phyloP scores from a whole-genome alignment of 2,113 vertebrate genomes.

The Shinisaurus crocodilurus region DNA sequence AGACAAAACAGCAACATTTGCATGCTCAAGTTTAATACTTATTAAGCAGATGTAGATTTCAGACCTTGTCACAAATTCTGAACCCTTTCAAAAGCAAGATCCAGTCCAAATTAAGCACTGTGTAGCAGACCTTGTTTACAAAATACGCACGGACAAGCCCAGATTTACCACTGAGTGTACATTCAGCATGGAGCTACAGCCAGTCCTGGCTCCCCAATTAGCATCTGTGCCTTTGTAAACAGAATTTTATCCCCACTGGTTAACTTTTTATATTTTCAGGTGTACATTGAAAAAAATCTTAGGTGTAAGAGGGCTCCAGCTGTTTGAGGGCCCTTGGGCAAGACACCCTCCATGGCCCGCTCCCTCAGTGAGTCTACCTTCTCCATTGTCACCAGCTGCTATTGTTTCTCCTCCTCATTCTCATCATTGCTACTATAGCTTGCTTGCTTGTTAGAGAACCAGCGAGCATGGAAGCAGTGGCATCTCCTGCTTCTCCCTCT shows the following conservation, averaged over 20 bases:
- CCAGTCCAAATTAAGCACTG: not conserved
- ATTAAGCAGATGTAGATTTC: not conserved
- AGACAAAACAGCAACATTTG: not conserved
- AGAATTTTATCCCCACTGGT: not conserved
- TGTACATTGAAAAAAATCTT: not conserved
- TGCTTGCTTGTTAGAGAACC: not conserved
- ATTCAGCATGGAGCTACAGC: not conserved
- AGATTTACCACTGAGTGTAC: not conserved
- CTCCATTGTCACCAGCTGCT: too few species aligned
- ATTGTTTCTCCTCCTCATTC: too few species aligned
- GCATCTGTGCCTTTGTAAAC: too few species aligned
- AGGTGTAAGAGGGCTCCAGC: too few species aligned
- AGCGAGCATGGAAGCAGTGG: too few species aligned
- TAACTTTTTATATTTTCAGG: not conserved
- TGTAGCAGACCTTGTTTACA: not conserved
- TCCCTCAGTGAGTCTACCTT: not conserved
- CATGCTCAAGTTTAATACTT: not conserved
- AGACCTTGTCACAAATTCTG: too few species aligned
- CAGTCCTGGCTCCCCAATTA: too few species aligned
- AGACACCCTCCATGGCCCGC: too few species aligned
- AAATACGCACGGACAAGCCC: not conserved
- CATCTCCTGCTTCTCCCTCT: too few species aligned
- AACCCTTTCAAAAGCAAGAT: not conserved
- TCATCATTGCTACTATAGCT: too few species aligned
- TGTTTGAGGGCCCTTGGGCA: too few species aligned